A percentile compares a stretch with the other conserved stretches of the same genome.
phyloP scores from a whole-genome alignment of 1,140 invertebrate genomes.

The Drosophila arawakana region DNA sequence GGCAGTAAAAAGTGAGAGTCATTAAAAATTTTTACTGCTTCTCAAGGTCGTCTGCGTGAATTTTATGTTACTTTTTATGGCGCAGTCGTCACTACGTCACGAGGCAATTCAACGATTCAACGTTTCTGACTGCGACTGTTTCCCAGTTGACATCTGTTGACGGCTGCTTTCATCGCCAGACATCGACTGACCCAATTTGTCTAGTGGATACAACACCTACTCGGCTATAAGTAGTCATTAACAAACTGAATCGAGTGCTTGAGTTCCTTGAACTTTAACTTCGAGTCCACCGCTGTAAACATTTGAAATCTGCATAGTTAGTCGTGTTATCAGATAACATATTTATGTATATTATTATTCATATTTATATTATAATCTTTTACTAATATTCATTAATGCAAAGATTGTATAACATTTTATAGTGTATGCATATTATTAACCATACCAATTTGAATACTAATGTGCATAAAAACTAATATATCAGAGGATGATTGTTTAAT shows the following conservation, averaged over 20 bases:
- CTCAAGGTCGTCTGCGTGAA: constrained; percentile 80
- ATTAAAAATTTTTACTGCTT: constrained; percentile 84
- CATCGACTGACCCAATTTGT: constrained; percentile 66
- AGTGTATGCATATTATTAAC: no score
- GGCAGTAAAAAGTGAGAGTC: constrained; percentile 83
- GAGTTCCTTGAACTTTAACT: constrained; percentile 29
- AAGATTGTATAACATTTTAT: no score
- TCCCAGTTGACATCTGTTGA: constrained; percentile 28
- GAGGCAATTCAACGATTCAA: constrained; percentile 8
- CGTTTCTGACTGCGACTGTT: constrained; percentile 28
- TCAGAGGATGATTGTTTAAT: no score
- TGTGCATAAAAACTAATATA: no score
- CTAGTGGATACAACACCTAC: constrained; percentile 26
- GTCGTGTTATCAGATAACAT: no score
- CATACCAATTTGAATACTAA: no score
- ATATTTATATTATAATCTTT: no score
- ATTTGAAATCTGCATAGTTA: no score
- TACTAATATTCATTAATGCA: no score
- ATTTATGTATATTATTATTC: no score
- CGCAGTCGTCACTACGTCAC: constrained; percentile 44
- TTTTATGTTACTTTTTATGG: constrained; percentile 80
- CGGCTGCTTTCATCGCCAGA: constrained; percentile 14
- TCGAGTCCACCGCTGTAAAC: background rate
- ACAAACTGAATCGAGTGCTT: constrained; percentile 38
- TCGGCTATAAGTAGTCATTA: constrained; percentile 9